These are phyloP conservation scores for Zaprionus camerounensis DNA, from an alignment of 1,140 invertebrate genomes.

Conservation along the genomic window DNA sequence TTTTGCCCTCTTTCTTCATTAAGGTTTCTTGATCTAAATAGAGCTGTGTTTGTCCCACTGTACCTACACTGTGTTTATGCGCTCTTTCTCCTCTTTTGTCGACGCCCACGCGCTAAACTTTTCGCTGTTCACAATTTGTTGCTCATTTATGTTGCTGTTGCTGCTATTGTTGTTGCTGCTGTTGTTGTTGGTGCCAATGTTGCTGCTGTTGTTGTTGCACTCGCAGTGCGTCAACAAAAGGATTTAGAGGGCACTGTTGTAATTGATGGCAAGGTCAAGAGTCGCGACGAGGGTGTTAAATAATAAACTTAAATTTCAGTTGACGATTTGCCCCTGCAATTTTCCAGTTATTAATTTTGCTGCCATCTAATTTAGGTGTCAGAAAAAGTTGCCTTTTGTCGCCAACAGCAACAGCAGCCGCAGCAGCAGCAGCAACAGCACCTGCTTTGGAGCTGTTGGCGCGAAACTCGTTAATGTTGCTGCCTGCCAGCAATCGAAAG, in stretches of 20 bases:
- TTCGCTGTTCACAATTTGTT: conserved; percentile 1
- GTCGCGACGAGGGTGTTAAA: conserved; percentile 52
- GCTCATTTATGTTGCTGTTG: neutral
- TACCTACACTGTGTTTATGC: neutral
- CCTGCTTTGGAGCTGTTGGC: conserved; percentile 19
- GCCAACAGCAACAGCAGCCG: neutral
- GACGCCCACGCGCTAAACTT: neutral
- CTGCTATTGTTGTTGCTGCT: neutral
- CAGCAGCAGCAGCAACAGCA: neutral
- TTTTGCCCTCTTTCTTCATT: neutral
- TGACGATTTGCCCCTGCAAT: conserved; percentile 65
- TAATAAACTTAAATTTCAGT: conserved; percentile 68
- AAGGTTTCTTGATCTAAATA: neutral
- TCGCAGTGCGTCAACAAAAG: conserved; percentile 46
- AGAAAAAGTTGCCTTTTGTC: conserved; percentile 35
- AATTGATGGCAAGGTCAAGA: conserved; percentile 62
- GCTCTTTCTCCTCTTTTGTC: neutral
- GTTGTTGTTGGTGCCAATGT: neutral
- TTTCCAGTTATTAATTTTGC: conserved; percentile 74
- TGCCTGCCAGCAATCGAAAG: conserved; percentile 70
- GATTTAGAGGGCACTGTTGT: conserved; percentile 44
- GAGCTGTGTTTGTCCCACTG: neutral
- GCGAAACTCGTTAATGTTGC: conserved; percentile 64
- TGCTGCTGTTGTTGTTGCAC: conserved; percentile 18
- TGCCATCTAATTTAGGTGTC: conserved; percentile 41